phyloP scores from a whole-genome alignment of 2,888 invertebrate species.

The Capitulum mitella region DNA sequence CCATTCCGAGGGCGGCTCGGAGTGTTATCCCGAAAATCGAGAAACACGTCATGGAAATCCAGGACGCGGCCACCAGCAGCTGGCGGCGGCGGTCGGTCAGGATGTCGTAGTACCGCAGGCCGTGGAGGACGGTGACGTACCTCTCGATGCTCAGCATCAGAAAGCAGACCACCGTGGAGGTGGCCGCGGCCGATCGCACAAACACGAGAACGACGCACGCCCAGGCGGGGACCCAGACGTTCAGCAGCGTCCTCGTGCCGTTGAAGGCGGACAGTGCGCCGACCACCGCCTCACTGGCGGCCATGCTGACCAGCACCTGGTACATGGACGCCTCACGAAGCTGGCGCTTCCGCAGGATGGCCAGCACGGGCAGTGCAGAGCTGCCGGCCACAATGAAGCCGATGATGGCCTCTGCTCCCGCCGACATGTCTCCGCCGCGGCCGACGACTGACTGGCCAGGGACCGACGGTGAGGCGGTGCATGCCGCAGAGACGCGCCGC shows the following conservation, averaged over 20 bases:
- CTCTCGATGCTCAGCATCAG: neutral
- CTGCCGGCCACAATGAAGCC: neutral
- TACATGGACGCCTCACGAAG: neutral
- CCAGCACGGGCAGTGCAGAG: neutral
- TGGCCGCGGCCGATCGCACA: neutral
- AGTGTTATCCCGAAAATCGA: neutral
- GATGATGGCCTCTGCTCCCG: neutral
- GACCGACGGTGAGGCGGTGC: no score
- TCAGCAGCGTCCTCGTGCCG: neutral
- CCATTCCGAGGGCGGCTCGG: neutral
- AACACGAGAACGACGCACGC: neutral
- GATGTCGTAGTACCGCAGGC: neutral
- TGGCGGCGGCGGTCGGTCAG: neutral
- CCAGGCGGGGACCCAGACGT: neutral
- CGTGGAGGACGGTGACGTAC: neutral
- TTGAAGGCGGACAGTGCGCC: neutral
- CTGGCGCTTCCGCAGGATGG: neutral
- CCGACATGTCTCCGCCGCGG: no score
- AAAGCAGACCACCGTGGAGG: neutral
- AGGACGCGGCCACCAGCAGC: neutral
- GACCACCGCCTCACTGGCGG: neutral
- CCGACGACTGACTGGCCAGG: no score
- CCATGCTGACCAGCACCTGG: neutral
- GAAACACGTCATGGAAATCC: neutral
- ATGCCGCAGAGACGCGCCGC: no score